phyloP scores from a whole-genome alignment of 1,140 invertebrate species.

The Oreohelix idahoensis region DNA sequence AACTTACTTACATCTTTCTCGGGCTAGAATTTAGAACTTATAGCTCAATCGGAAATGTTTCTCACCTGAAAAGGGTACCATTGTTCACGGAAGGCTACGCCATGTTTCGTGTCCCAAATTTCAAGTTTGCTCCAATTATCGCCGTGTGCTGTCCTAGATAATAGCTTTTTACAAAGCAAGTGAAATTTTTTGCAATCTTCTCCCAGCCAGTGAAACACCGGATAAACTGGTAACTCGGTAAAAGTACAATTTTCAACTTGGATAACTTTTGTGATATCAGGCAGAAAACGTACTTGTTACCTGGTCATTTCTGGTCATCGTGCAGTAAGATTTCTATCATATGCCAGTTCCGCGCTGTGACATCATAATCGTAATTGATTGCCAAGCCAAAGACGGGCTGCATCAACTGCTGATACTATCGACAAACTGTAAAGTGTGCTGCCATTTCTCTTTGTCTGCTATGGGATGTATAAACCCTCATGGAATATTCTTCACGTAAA shows the following conservation, averaged over 20 bases:
- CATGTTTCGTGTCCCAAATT: neutral
- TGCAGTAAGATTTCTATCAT: neutral
- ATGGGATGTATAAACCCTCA: too few species aligned
- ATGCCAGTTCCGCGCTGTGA: neutral
- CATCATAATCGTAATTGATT: neutral
- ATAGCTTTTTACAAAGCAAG: neutral
- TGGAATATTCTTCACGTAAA: too few species aligned
- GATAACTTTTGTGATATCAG: neutral
- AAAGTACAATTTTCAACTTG: too few species aligned
- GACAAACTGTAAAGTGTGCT: too few species aligned
- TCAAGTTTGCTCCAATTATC: neutral
- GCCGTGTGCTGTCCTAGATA: neutral
- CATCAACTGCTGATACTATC: neutral
- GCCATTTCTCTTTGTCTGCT: too few species aligned
- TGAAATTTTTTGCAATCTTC: neutral
- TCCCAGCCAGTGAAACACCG: too few species aligned
- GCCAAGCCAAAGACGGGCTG: neutral
- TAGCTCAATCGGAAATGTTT: too few species aligned
- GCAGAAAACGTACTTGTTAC: neutral
- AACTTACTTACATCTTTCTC: too few species aligned
- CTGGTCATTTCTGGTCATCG: neutral
- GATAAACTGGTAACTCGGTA: neutral
- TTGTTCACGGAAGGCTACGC: too few species aligned
- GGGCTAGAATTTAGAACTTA: too few species aligned
- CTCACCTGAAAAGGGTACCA: too few species aligned